Base-by-base conservation (phyloP, 92 coral and sea anemone genomes). In the Scolanthus callimorphus region DNA sequence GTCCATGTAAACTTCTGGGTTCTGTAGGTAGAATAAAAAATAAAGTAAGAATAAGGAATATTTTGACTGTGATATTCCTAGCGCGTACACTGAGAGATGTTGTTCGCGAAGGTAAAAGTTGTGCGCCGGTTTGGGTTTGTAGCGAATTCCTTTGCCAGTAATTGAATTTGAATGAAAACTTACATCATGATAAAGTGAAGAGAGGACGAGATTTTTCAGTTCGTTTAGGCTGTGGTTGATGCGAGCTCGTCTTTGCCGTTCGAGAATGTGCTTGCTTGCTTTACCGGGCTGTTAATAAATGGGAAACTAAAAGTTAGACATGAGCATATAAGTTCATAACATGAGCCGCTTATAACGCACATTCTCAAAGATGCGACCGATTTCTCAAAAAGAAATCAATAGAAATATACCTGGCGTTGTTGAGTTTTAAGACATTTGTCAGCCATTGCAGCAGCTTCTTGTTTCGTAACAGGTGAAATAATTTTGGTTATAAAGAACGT, bases 141-240 rank as follows among this genome's bases (percentile, higher is more conserved):
- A n/a, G n/a, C n/a, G n/a, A n/a, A n/a, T n/a, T n/a, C n/a, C n/a
- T n/a, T n/a, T n/a, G n/a, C n/a, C n/a, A n/a, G n/a, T n/a, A n/a
- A n/a, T n/a, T n/a, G n/a, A n/a, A n/a, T n/a, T n/a, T n/a, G n/a
- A n/a, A n/a, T n/a, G n/a, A n/a, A n/a, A n/a, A 68, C 92, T 85
- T 65, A 85, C 94, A 64, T 85, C 88, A 25, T 70, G 84, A 48
- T 79, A 74, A 2, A 85, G 71, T 0, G 81, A 77, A 23, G 84
- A 80, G 39, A 80, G 73, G 6, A 85, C 83, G 0, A 85, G 84
- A 20, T 71, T 60, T 31, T 85, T 85, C 22, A 85, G 60, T 20
- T 85, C 88, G 13, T 79, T 76, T 2, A 85, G 73, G 49, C 94
- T 85, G 59, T 82, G 60, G 78, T 85, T 85, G 39, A 85, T 85